Conservation (phyloP, 2,888 invertebrate species). For the Nymphalis urticae region DNA sequence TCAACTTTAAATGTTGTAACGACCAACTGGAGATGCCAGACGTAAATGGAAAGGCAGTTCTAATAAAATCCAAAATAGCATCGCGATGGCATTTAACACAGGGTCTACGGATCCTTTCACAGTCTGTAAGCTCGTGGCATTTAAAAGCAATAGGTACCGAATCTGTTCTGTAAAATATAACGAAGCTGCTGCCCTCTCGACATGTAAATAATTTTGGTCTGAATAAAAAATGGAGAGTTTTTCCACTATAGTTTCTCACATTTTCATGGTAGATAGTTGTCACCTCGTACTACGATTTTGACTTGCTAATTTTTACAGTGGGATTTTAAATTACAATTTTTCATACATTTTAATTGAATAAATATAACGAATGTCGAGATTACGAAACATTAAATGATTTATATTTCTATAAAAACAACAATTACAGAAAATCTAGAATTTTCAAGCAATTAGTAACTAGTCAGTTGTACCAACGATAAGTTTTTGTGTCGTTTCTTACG, state of each 20-base stretch:
- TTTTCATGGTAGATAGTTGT: not conserved
- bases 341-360: not conserved
- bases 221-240: not conserved
- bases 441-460: slow-evolving; percentile 58
- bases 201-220: slow-evolving; percentile 29
- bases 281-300: not conserved
- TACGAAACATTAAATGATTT: slow-evolving; percentile 1
- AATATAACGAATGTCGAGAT: not conserved
- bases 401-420: slow-evolving; percentile 6
- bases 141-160: slow-evolving; percentile 47
- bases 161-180: slow-evolving; percentile 12
- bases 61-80: slow-evolving; percentile 58
- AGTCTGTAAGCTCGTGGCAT: slow-evolving; percentile 56
- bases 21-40: slow-evolving; percentile 14
- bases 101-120: slow-evolving; percentile 62
- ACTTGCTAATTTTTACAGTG: not conserved
- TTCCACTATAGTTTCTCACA: slow-evolving; percentile 41
- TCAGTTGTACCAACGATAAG: slow-evolving; percentile 53
- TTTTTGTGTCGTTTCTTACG: slow-evolving; percentile 68
- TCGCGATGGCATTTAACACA: slow-evolving; percentile 68
- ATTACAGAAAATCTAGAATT: slow-evolving; percentile 50
- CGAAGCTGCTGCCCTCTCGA: slow-evolving; percentile 29
- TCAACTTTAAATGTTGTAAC: not conserved
- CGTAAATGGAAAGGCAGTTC: slow-evolving; percentile 43
- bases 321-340: not conserved